Percentiles rank a stretch among this genome's conserved stretches.
Evolutionary conservation across 2,888 invertebrate genomes (phyloP).

Genomic region (Dysmachus trigonus): DNA sequence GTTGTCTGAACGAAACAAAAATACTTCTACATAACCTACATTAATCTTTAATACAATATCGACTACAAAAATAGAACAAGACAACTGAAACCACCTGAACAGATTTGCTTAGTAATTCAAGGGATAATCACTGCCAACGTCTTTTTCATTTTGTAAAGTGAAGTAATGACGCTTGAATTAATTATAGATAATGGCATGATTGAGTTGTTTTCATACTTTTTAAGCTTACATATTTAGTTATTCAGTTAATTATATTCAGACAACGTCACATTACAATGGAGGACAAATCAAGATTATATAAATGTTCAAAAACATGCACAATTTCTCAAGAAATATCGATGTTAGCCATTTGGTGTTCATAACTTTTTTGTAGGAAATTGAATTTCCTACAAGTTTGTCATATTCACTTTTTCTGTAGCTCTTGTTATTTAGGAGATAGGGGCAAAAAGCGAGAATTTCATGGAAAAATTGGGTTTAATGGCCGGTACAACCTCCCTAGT

Average conservation of each 20-base stretch:
- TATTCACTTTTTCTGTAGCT: too few relatives aligned
- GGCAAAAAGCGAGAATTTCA: too few relatives aligned
- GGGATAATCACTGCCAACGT: neutral
- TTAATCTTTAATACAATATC: neutral
- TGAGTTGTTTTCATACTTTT: neutral
- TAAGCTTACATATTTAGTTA: neutral
- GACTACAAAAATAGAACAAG: neutral
- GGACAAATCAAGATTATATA: neutral
- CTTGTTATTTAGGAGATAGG: too few relatives aligned
- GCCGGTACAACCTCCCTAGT: too few relatives aligned
- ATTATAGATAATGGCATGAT: neutral
- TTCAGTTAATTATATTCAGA: neutral
- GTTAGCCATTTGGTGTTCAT: too few relatives aligned
- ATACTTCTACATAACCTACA: neutral
- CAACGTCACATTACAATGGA: neutral
- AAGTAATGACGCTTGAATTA: neutral
- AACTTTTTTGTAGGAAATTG: too few relatives aligned
- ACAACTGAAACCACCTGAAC: neutral
- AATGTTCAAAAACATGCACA: neutral
- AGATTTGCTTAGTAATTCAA: neutral
- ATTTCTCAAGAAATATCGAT: too few relatives aligned
- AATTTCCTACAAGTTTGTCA: too few relatives aligned
- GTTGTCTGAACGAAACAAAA: neutral
- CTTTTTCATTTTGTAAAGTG: neutral
- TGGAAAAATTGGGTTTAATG: too few relatives aligned